A percentile compares a stretch with the other conserved stretches of the same genome.
Evolutionary conservation across 2,888 invertebrate genomes (phyloP).

Genomic region (Melinaea marsaeus): DNA sequence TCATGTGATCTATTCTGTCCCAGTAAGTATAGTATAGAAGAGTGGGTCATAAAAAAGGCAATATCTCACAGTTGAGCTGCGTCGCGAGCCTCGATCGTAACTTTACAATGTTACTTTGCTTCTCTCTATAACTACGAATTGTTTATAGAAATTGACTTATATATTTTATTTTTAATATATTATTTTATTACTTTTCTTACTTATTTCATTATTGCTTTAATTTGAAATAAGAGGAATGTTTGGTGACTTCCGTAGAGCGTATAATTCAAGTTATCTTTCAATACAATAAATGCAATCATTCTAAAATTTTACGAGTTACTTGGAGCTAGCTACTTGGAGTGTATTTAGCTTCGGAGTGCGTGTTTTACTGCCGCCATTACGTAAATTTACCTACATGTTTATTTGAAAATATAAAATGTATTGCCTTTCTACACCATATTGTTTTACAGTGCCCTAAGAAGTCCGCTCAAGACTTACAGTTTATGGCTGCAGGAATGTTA

Average conservation of each 20-base stretch:
- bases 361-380: slow-evolving; percentile 70
- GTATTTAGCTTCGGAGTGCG: slow-evolving; percentile 39
- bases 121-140: not conserved
- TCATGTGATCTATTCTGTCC: slow-evolving; percentile 77
- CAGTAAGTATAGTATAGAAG: slow-evolving; percentile 70
- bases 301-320: slow-evolving; percentile 43
- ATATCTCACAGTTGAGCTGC: slow-evolving; percentile 77
- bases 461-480: too few relatives aligned
- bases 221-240: not conserved
- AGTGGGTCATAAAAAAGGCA: slow-evolving; percentile 77
- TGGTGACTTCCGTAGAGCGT: not conserved
- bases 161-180: not conserved
- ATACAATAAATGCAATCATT: slow-evolving; percentile 17
- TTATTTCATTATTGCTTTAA: slow-evolving; percentile 29
- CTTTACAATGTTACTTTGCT: slow-evolving; percentile 74
- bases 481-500: too few relatives aligned
- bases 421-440: slow-evolving; percentile 50
- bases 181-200: slow-evolving; percentile 41
- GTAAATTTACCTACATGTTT: slow-evolving; percentile 76
- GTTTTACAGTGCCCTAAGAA: slow-evolving; percentile 30
- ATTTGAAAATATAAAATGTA: slow-evolving; percentile 73
- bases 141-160: not conserved
- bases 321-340: slow-evolving; percentile 36
- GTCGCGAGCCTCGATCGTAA: slow-evolving; percentile 72
- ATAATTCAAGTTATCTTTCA: too few relatives aligned